A percentile compares a stretch with the other conserved stretches of the same genome.
Conservation (phyloP, 2,797 vertebrate species). For the Sebastes oblongus region DNA sequence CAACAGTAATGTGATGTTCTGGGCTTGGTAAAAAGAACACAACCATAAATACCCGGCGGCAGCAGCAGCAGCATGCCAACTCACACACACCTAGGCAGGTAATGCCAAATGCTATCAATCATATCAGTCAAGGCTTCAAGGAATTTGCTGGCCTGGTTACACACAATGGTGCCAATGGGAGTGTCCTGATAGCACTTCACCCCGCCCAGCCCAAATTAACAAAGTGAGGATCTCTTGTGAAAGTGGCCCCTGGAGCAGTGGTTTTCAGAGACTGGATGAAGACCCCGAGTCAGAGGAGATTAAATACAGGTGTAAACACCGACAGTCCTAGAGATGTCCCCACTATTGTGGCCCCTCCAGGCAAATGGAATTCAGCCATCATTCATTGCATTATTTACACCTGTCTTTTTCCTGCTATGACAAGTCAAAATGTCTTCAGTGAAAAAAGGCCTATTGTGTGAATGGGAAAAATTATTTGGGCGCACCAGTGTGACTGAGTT, state of each 20-base stretch:
- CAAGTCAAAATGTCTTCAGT: too few species aligned
- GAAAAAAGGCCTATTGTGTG: neutral
- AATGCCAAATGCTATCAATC: neutral
- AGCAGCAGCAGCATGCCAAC: neutral
- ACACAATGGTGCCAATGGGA: neutral
- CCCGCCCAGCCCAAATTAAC: neutral
- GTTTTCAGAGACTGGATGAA: neutral
- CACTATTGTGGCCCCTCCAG: too few species aligned
- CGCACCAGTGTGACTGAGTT: neutral
- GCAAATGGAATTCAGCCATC: neutral
- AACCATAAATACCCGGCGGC: neutral
- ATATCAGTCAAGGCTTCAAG: neutral
- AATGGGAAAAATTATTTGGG: neutral
- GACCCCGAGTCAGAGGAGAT: neutral
- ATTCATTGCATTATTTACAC: too few species aligned
- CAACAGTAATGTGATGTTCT: neutral
- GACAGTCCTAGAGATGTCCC: neutral
- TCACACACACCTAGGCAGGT: neutral
- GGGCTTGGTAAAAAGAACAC: constrained; percentile 5
- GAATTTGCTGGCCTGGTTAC: neutral
- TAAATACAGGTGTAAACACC: neutral
- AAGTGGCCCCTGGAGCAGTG: neutral
- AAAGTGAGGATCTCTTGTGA: neutral
- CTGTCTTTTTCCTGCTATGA: too few species aligned
- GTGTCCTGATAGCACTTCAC: neutral